Evolutionary conservation across 1,140 invertebrate species (phyloP).

Genomic region (Drosophila malerkotliana): DNA sequence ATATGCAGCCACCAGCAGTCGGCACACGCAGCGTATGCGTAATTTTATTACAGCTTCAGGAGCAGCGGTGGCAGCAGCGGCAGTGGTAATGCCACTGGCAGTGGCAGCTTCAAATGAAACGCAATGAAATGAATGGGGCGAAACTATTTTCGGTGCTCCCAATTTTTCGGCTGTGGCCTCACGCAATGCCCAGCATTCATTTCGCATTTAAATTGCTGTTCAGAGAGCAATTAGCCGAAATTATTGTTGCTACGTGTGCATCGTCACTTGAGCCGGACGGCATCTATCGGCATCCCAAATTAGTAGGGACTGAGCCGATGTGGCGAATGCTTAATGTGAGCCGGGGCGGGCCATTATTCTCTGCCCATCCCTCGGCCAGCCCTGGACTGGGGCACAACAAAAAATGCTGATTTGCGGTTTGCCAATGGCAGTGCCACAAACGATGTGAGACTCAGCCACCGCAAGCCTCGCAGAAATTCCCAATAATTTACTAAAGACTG

Average conservation of each 20-base stretch:
- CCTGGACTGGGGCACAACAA: slow-evolving; percentile 8
- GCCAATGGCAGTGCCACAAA: slow-evolving; percentile 33
- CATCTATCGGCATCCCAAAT: slow-evolving; percentile 24
- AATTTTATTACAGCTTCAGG: slow-evolving; percentile 73
- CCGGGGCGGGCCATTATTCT: slow-evolving; percentile 57
- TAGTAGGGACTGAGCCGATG: slow-evolving; percentile 30
- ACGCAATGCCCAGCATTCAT: slow-evolving; percentile 66
- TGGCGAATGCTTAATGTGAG: slow-evolving; percentile 69
- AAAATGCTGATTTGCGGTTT: slow-evolving; percentile 75
- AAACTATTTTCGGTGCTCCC: slow-evolving; percentile 44
- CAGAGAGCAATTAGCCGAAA: slow-evolving; percentile 82
- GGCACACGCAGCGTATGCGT: slow-evolving; percentile 71
- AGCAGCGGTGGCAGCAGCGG: slow-evolving; percentile 16
- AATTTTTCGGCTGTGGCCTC: slow-evolving; percentile 20
- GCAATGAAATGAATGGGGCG: slow-evolving; percentile 56
- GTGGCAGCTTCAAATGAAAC: slow-evolving; percentile 23
- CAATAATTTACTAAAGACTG: slow-evolving; percentile 52
- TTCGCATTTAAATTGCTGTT: slow-evolving; percentile 81
- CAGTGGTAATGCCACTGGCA: slow-evolving; percentile 37
- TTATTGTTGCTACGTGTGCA: slow-evolving; percentile 81
- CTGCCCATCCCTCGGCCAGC: neutral
- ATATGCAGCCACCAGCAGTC: slow-evolving; percentile 54
- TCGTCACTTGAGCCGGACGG: slow-evolving; percentile 60
- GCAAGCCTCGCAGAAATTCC: slow-evolving; percentile 28
- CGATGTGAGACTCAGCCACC: slow-evolving; percentile 6